These are phyloP conservation scores for Sebastes elongatus DNA, from an alignment of 2,797 vertebrate species.

Conservation along the genomic window DNA sequence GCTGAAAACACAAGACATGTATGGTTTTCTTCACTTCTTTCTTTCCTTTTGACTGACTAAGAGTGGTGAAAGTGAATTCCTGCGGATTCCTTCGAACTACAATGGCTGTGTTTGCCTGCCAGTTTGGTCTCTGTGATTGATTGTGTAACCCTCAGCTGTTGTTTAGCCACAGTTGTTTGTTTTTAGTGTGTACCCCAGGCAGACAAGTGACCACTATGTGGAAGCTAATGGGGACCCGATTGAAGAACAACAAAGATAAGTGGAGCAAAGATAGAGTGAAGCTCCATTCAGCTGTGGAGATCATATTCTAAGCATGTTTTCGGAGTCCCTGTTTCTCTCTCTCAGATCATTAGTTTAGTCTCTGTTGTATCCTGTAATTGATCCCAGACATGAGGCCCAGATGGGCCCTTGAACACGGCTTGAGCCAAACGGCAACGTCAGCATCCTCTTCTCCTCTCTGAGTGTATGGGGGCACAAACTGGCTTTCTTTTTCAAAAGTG, in stretches of 20 bases:
- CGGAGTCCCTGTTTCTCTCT: slow-evolving; percentile 18
- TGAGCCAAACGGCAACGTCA: slow-evolving; percentile 73
- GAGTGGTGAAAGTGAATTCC: slow-evolving; percentile 24
- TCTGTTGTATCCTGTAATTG: slow-evolving; percentile 79
- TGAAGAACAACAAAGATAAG: not conserved
- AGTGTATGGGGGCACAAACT: slow-evolving; percentile 23
- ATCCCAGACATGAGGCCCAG: slow-evolving; percentile 78
- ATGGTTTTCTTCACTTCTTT: not conserved
- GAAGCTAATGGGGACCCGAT: not conserved
- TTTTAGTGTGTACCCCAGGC: not conserved
- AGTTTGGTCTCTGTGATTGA: slow-evolving; percentile 14
- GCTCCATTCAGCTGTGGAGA: slow-evolving; percentile 17
- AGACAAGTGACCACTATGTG: not conserved
- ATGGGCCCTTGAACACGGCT: slow-evolving; percentile 65
- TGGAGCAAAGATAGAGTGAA: not conserved
- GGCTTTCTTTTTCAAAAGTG: slow-evolving; percentile 16
- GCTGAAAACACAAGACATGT: not conserved
- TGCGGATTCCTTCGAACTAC: not conserved
- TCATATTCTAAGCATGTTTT: slow-evolving; percentile 47
- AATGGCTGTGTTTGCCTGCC: not conserved
- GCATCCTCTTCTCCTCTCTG: slow-evolving; percentile 50
- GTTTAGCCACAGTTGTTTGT: slow-evolving; percentile 36
- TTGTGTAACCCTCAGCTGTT: slow-evolving; percentile 38
- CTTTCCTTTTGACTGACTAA: not conserved
- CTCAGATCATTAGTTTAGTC: slow-evolving; percentile 71